Conservation (phyloP, 2,797 vertebrate genomes). For the Gymnocypris eckloni region DNA sequence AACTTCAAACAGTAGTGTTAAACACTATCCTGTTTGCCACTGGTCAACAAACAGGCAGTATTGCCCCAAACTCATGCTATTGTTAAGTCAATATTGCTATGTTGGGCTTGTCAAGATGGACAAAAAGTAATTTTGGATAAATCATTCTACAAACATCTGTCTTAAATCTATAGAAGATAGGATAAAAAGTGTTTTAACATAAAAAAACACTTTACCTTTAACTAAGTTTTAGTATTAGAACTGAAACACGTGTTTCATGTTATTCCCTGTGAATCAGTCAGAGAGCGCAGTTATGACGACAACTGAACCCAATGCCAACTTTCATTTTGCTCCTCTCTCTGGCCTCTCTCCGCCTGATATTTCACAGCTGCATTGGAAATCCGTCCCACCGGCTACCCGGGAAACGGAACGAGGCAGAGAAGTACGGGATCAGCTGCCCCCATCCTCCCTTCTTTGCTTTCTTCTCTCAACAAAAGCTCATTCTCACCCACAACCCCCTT, state of each 20-base stretch:
- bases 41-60: neutral
- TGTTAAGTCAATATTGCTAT: neutral
- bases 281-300: conserved; percentile 18
- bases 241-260: conserved; percentile 34
- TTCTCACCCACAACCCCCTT: conserved; percentile 20
- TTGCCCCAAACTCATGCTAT: neutral
- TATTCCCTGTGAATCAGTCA: conserved; percentile 28
- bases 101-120: neutral
- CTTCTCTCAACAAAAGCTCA: conserved; percentile 41
- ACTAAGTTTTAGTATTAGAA: conserved; percentile 10
- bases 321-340: conserved; percentile 19
- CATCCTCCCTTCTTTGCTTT: conserved; percentile 51
- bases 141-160: neutral
- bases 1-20: neutral
- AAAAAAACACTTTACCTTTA: conserved; percentile 5
- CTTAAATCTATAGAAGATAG: neutral
- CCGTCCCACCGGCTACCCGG: conserved; percentile 70
- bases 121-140: neutral
- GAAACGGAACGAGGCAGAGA: conserved; percentile 69
- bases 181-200: conserved; percentile 3
- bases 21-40: neutral
- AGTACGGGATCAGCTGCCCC: conserved; percentile 62
- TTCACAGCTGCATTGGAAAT: conserved; percentile 39
- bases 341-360: conserved; percentile 22
- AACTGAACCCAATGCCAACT: conserved; percentile 3